Base-by-base conservation (phyloP, 2,113 vertebrate species). In the Pseudolaguvia tuberculata region DNA sequence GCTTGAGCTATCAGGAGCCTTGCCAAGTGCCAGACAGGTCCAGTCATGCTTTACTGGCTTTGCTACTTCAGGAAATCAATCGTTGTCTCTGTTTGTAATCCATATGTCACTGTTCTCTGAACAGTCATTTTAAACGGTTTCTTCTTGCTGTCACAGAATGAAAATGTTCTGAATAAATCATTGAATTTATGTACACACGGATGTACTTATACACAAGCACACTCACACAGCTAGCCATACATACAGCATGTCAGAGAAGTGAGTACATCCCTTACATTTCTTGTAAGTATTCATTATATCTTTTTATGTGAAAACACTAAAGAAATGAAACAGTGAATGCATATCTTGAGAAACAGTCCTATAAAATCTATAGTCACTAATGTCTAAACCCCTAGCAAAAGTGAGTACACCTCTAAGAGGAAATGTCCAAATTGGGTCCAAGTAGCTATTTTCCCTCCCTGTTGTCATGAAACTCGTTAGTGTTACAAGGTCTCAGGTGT, bases 21-120 rank as follows among this genome's bases (percentile, higher is more conserved):
- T 69, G 72, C 68, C 76, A 15, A 12, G 51, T 72, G 75, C 76
- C 72, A 62, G 70, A 72, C 78, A 78, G 73, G 69, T 72, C 72
- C 62, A 73, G 72, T 75, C 76, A 78, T 70, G 81, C 78, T 66
- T 80, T 63, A 31, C 72, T 76, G 81, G 72, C 63, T 66, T 55
- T 35, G 70, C 23, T 20, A 71, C 72, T 47, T 69, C 21, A 42
- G 75, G 68, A 72, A 82, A 83, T 83, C 78, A 83, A 80, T 83
- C 73, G 78, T 69, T 78, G 76, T 83, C 81, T 77, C 81, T 83
- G 76, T 83, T 83, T 79, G 78, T 83, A 83, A 80, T 83, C 81
- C 79, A 80, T 76, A 83, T 79, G 63, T 83, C 81, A 83, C 62
- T 69, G 72, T 72, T 78, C 29, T 53, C 48, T 45, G 73, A 69